Percentiles rank a stretch among this genome's conserved stretches.
These are phyloP conservation scores for Artibeus jamaicensis DNA, from an alignment of 2,797 vertebrate species.

Conservation along the genomic window DNA sequence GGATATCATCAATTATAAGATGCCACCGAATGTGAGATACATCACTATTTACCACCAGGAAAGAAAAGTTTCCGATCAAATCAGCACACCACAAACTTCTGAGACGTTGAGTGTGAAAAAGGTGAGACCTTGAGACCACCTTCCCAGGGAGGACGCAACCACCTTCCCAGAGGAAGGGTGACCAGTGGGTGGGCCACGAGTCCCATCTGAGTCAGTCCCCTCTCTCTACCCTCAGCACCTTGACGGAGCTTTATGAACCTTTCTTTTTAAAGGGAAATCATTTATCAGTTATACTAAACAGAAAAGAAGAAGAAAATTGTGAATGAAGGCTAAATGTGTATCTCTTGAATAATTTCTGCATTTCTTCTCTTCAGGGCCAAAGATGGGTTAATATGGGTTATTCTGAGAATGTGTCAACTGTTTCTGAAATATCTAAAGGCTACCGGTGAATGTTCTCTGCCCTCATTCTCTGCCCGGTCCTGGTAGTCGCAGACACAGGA, in stretches of 20 bases:
- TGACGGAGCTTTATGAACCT: background rate
- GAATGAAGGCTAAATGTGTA: background rate
- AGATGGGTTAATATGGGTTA: background rate
- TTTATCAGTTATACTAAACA: background rate
- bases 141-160: background rate
- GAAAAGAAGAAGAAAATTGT: background rate
- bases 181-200: background rate
- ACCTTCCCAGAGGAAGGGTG: background rate
- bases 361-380: background rate
- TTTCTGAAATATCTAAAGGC: background rate
- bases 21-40: background rate
- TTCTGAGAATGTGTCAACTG: background rate
- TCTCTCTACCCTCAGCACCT: background rate
- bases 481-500: background rate
- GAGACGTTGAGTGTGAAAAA: background rate
- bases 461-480: background rate
- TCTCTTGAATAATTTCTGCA: background rate
- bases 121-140: background rate
- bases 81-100: background rate
- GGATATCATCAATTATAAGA: background rate
- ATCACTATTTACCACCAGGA: background rate
- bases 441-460: no score
- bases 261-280: background rate
- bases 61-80: background rate
- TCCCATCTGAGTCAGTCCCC: background rate